Percentiles rank a stretch among this genome's conserved stretches.
phyloP scores from a whole-genome alignment of 2,888 invertebrate genomes.

The Hypselothyrea guttata region DNA sequence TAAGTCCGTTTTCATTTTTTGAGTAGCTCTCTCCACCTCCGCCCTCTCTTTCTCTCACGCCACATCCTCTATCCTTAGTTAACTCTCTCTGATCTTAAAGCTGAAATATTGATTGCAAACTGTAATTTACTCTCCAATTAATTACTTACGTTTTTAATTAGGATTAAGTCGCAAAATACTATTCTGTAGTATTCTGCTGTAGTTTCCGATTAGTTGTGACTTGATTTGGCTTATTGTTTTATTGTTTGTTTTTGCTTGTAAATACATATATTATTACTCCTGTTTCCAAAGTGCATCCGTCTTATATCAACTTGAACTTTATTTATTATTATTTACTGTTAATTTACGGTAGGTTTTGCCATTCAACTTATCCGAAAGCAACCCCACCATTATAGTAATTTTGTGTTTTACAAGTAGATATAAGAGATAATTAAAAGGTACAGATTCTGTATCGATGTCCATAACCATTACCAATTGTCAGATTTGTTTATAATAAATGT shows the following conservation, averaged over 20 bases:
- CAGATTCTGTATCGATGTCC: no score
- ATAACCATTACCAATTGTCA: no score
- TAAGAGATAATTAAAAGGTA: no score
- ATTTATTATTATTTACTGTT: background rate
- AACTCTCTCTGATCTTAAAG: constrained; percentile 15
- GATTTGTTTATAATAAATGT: no score
- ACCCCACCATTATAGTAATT: background rate
- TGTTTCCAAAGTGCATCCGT: constrained; percentile 43
- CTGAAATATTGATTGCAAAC: constrained; percentile 16
- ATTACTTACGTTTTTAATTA: constrained; percentile 24
- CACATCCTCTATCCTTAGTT: constrained; percentile 54
- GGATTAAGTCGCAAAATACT: constrained; percentile 11
- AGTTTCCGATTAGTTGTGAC: constrained; percentile 15
- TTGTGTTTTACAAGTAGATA: no score
- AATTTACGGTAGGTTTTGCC: constrained; percentile 22
- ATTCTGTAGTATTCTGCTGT: constrained; percentile 20
- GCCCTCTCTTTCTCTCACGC: constrained; percentile 44
- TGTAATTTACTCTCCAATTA: constrained; percentile 11
- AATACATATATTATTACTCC: constrained; percentile 48
- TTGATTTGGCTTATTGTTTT: constrained; percentile 14
- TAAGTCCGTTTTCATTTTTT: constrained; percentile 79
- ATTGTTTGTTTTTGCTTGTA: constrained; percentile 31
- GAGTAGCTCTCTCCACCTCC: constrained; percentile 55
- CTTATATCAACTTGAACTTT: constrained; percentile 34
- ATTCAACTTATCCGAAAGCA: background rate